Conservation (phyloP, 2,113 vertebrate species). For the Phoxinus phoxinus region DNA sequence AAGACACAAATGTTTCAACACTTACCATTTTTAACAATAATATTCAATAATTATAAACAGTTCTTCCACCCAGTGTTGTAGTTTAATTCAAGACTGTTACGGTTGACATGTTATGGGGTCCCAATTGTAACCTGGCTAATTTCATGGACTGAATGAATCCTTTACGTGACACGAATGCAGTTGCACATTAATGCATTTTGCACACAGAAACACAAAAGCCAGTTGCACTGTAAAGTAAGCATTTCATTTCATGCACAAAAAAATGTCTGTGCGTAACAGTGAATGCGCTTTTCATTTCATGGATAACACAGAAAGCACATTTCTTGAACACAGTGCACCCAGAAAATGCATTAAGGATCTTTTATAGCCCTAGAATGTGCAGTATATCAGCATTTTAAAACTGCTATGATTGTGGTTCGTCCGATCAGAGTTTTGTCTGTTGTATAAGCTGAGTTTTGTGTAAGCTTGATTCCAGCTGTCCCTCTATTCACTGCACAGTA, state of each 20-base stretch:
- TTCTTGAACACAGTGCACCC: neutral
- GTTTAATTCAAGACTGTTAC: neutral
- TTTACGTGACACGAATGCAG: neutral
- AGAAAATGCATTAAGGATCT: neutral
- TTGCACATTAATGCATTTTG: neutral
- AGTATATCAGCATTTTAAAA: neutral
- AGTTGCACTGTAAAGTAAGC: neutral
- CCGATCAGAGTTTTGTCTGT: neutral
- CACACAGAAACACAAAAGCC: neutral
- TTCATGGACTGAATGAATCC: constrained; percentile 15
- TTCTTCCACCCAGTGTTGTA: neutral
- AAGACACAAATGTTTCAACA: neutral
- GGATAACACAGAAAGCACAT: neutral
- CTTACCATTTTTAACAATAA: neutral
- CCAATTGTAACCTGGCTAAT: neutral
- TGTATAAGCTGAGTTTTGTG: neutral
- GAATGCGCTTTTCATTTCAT: neutral
- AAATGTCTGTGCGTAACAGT: no score
- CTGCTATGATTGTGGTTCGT: neutral
- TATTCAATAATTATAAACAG: neutral
- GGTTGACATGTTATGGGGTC: neutral
- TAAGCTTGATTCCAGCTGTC: constrained; percentile 3
- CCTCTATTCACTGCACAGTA: neutral
- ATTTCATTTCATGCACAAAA: neutral
- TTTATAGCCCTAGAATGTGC: neutral